Conservation (phyloP, 2,797 vertebrate genomes). For the Podargus strigoides region DNA sequence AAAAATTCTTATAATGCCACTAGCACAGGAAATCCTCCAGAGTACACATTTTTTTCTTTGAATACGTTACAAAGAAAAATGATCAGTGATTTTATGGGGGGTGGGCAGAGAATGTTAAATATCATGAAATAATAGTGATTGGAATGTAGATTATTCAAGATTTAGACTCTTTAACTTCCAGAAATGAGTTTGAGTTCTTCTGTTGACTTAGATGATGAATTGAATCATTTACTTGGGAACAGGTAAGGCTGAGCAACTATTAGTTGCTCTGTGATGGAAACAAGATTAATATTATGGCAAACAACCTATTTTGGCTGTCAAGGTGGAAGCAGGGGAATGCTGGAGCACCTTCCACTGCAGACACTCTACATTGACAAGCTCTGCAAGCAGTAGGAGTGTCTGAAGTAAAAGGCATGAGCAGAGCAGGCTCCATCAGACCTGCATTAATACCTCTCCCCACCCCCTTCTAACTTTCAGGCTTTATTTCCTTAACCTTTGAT, state of each 20-base stretch:
- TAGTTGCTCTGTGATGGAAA: neutral
- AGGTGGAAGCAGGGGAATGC: neutral
- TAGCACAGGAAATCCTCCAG: neutral
- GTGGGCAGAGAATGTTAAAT: neutral
- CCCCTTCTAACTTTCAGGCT: neutral
- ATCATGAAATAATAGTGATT: neutral
- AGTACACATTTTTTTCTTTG: neutral
- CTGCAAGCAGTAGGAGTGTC: neutral
- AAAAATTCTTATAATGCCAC: neutral
- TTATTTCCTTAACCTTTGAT: constrained; percentile 34
- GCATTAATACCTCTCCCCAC: neutral
- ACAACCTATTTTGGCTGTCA: neutral
- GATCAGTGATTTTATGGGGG: neutral
- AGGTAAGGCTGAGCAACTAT: neutral
- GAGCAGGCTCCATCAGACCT: neutral
- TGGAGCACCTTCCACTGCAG: neutral
- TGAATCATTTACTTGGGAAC: neutral
- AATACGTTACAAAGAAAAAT: neutral
- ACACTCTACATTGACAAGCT: neutral
- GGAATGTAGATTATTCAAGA: neutral
- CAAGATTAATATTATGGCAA: neutral
- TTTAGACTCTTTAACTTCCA: neutral
- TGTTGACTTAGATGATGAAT: neutral
- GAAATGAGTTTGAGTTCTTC: neutral
- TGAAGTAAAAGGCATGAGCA: neutral